phyloP scores from a whole-genome alignment of 2,888 invertebrate genomes.

The Phortica magna region DNA sequence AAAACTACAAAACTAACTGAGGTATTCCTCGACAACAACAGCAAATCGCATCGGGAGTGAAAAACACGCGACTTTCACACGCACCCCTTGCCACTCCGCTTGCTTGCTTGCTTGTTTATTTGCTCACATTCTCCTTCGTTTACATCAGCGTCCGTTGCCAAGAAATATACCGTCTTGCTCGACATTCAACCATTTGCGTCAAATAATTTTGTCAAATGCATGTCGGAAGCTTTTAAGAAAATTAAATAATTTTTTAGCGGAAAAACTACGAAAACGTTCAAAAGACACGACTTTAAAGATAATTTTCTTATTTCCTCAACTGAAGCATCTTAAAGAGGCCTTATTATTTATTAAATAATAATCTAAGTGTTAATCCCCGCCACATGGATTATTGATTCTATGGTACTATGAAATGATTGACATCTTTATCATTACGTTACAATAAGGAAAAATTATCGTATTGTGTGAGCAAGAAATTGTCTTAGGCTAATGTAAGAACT shows the following conservation, averaged over 20 bases:
- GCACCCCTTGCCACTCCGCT: neutral
- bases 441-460: too few relatives aligned
- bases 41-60: neutral
- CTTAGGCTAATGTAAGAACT: too few relatives aligned
- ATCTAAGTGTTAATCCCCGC: neutral
- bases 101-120: neutral
- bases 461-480: too few relatives aligned
- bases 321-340: neutral
- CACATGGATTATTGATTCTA: neutral
- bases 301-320: constrained; percentile 41
- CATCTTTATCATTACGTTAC: too few relatives aligned
- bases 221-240: constrained; percentile 65
- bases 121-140: constrained; percentile 39
- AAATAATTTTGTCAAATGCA: constrained; percentile 63
- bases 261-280: constrained; percentile 40
- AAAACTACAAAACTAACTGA: constrained; percentile 40
- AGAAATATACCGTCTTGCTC: neutral
- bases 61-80: neutral
- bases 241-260: constrained; percentile 57
- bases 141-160: constrained; percentile 9
- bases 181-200: constrained; percentile 37
- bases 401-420: too few relatives aligned
- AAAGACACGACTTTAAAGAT: constrained; percentile 24
- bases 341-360: neutral
- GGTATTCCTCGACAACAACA: neutral